Evolutionary conservation across 2,113 vertebrate genomes (phyloP).

Genomic region (Onychostruthus taczanowskii): DNA sequence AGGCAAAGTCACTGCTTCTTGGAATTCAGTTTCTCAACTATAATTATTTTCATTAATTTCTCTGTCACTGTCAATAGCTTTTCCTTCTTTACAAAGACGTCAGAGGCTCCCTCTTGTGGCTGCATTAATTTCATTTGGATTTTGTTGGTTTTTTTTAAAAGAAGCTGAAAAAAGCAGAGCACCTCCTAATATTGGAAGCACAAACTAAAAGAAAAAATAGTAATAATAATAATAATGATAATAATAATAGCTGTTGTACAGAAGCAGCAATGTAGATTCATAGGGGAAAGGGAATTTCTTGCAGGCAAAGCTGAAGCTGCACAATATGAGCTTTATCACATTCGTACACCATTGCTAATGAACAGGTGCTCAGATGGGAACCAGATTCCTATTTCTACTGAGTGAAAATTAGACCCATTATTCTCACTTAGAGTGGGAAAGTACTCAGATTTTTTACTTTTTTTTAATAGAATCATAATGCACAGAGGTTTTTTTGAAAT

Average conservation of each 20-base stretch:
- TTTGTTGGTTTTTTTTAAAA: not conserved
- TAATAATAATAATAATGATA: not conserved
- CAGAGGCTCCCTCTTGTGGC: slow-evolving; percentile 25
- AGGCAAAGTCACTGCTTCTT: not conserved
- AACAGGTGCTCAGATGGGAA: not conserved
- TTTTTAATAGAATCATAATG: not conserved
- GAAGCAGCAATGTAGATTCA: not conserved
- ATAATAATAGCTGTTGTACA: not conserved
- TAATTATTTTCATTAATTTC: slow-evolving; percentile 38
- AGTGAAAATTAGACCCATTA: not conserved
- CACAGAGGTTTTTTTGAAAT: not conserved
- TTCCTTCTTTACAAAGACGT: not conserved
- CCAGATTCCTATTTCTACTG: not conserved
- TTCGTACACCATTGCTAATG: accelerated
- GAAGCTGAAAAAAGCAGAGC: not conserved
- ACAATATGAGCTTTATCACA: not conserved
- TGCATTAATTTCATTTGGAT: not conserved
- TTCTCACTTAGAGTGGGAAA: not conserved
- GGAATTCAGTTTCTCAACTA: not conserved
- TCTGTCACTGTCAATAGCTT: not conserved
- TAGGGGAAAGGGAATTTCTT: not conserved
- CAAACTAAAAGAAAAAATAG: not conserved
- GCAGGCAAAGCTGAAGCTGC: not conserved
- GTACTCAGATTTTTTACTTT: not conserved
- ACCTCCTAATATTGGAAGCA: not conserved